Percentiles rank a stretch among this genome's conserved stretches.
These are phyloP conservation scores for Cervus canadensis DNA, from an alignment of 2,113 vertebrate species.

Conservation along the genomic window DNA sequence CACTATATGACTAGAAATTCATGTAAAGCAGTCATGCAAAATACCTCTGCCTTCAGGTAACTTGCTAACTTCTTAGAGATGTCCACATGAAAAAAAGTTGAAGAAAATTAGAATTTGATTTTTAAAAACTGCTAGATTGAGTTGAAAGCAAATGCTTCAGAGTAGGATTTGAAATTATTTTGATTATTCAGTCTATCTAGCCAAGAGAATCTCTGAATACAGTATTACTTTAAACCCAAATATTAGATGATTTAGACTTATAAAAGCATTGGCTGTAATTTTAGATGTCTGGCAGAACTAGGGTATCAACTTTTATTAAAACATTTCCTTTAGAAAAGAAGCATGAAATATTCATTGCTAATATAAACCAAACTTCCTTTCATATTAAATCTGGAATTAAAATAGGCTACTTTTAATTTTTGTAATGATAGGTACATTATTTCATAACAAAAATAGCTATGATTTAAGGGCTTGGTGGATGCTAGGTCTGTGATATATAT, in stretches of 20 bases:
- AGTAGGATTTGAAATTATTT: slow-evolving; percentile 34
- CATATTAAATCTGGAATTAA: slow-evolving; percentile 51
- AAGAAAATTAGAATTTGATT: slow-evolving; percentile 32
- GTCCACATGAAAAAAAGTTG: neutral
- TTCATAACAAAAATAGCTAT: neutral
- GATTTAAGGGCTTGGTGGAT: neutral
- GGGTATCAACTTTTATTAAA: slow-evolving; percentile 61
- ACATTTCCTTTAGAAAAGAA: slow-evolving; percentile 35
- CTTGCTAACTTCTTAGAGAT: neutral
- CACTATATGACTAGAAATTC: neutral
- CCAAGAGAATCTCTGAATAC: slow-evolving; percentile 34
- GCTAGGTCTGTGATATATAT: neutral
- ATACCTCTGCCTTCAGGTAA: neutral
- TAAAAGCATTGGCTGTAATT: slow-evolving; percentile 47
- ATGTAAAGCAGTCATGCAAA: neutral
- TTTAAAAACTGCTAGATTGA: slow-evolving; percentile 28
- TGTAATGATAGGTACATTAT: neutral
- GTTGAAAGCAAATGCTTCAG: slow-evolving; percentile 41
- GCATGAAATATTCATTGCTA: slow-evolving; percentile 58
- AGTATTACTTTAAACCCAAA: slow-evolving; percentile 38
- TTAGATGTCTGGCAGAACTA: slow-evolving; percentile 37
- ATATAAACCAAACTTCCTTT: slow-evolving; percentile 46
- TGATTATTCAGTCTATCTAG: slow-evolving; percentile 23
- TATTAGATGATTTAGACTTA: slow-evolving; percentile 43
- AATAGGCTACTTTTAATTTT: slow-evolving; percentile 31